Evolutionary conservation across 2,888 invertebrate genomes (phyloP).

Genomic region (Nemoura dubitans): DNA sequence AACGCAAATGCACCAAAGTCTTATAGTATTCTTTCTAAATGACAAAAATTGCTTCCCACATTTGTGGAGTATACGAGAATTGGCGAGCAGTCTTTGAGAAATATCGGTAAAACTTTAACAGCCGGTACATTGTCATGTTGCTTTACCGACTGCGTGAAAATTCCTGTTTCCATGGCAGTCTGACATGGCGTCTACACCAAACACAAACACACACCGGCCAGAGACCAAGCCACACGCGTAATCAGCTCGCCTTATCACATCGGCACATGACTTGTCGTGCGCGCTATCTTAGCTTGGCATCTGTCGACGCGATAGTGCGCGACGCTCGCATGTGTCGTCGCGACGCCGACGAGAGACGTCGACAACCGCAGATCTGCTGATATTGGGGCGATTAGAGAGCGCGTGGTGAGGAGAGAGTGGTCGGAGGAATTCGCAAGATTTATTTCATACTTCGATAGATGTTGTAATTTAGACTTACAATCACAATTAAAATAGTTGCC

Average conservation of each 20-base stretch:
- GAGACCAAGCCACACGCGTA: background rate
- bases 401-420: background rate
- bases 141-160: background rate
- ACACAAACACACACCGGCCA: background rate
- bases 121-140: background rate
- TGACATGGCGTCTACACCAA: too few relatives aligned
- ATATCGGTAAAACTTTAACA: too few relatives aligned
- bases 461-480: too few relatives aligned
- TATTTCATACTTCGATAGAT: too few relatives aligned
- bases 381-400: background rate
- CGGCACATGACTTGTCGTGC: constrained; percentile 14
- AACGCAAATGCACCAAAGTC: too few relatives aligned
- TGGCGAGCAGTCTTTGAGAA: too few relatives aligned
- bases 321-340: background rate
- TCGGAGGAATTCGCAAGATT: background rate
- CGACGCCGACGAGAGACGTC: constrained; percentile 1
- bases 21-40: too few relatives aligned
- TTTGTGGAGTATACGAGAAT: too few relatives aligned
- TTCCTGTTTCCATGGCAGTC: background rate
- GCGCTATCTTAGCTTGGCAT: constrained; percentile 17
- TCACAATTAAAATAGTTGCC: too few relatives aligned
- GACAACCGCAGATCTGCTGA: background rate
- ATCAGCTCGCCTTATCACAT: background rate
- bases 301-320: background rate
- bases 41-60: too few relatives aligned